phyloP scores from a whole-genome alignment of 2,888 invertebrate genomes.

The Drosophila yooni region DNA sequence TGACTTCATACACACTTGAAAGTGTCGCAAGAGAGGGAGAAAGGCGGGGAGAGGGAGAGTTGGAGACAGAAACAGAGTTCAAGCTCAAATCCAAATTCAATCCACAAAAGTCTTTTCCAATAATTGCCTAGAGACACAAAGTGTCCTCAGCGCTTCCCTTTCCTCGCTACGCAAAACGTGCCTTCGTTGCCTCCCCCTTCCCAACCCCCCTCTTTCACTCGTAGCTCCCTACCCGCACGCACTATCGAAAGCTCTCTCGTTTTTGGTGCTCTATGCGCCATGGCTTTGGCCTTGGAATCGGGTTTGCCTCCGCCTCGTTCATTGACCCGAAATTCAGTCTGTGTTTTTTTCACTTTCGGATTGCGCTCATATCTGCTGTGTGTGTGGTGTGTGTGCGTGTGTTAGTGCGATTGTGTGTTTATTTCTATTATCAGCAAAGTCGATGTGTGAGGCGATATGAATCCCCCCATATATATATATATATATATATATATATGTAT shows the following conservation, averaged over 20 bases:
- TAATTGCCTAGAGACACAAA: conserved; percentile 4
- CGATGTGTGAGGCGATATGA: conserved; percentile 74
- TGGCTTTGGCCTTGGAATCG: conserved; percentile 83
- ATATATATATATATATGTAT: neutral
- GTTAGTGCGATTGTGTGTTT: conserved; percentile 46
- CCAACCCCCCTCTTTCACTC: neutral
- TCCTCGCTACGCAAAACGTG: neutral
- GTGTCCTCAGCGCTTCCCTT: neutral
- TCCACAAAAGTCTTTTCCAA: neutral
- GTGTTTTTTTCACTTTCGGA: conserved; percentile 58
- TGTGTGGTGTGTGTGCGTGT: conserved; percentile 15
- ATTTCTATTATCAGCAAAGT: conserved; percentile 74
- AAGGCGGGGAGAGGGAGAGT: rapidly evolving
- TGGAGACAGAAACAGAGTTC: neutral
- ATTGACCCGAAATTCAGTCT: conserved; percentile 67
- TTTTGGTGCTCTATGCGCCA: conserved; percentile 57
- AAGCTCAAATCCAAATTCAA: neutral
- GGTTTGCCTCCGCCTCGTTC: conserved; percentile 72
- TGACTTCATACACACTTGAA: conserved; percentile 14
- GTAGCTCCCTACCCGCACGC: neutral
- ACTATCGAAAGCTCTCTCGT: conserved; percentile 35
- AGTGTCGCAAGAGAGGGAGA: neutral
- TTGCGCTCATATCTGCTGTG: conserved; percentile 46
- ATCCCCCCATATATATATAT: conserved; percentile 43
- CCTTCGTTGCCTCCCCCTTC: neutral